Evolutionary conservation across 2,797 vertebrate genomes (phyloP), one percentile per base, ranked within the genome.

Genomic region (Melanotaenia boesemani): DNA sequence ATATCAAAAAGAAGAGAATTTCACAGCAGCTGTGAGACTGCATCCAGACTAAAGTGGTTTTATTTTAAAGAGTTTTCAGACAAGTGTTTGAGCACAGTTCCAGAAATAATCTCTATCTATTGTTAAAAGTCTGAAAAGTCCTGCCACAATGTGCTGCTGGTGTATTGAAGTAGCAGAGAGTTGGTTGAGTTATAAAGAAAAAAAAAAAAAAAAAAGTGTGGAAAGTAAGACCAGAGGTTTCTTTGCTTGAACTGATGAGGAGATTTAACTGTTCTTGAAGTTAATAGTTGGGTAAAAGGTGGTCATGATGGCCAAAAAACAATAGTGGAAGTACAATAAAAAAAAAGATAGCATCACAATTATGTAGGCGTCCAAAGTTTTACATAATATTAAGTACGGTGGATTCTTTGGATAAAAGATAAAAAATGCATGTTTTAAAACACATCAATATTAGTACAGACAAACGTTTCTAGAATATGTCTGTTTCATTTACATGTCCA

Each of bases 1-100:
- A 67, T 32, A 61, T 13, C 22, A 13, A 24, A 55, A 15, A 26
- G 9, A 30, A 59, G 60, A 63, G 0, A 55, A 24, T 77, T 62
- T 70, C 11, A 61, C 20, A 28, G 15, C 2, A 61, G 50, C 8
- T 44, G 39, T 15, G 26, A 1, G 24, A 11, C 32, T 61, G 52
- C 22, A 41, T 44, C 3, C 26, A 41, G 8, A 22, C 59, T 50
- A n/a, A 30, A 22, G 32, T 32, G 4, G 63, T 13, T 55, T 54
- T 5, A 32, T 54, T 65, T 24, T 24, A 28, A 46, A n/a, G 39
- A 39, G 3, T 15, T 41, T 57, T 18, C 8, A 22, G 8, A 44
- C 30, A 12, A 58, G 54, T 15, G 28, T 58, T 15, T 67, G 6
- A 30, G 18, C 6, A n/a, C 22, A 68, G 12, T 32, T 57, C 44